Conservation (phyloP, 1,140 invertebrate genomes). For the Colletes latitarsis region DNA sequence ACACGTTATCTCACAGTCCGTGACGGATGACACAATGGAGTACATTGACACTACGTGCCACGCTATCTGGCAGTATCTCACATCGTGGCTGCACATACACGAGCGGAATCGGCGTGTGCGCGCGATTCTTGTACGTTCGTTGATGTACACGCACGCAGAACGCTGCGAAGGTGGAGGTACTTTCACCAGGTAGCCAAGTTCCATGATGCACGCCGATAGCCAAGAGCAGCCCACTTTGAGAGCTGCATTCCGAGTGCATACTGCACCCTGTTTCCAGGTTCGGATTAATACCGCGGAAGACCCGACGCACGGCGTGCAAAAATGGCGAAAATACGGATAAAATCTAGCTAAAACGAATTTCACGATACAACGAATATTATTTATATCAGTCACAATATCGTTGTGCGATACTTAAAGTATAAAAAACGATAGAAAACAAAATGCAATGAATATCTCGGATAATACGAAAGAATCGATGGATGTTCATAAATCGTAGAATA, state of each 20-base stretch:
- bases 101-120: constrained; percentile 18
- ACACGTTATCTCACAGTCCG: constrained; percentile 58
- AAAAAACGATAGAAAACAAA: too few relatives aligned
- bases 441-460: too few relatives aligned
- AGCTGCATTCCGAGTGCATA: constrained; percentile 62
- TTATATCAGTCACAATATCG: too few relatives aligned
- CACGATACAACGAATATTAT: too few relatives aligned
- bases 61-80: constrained; percentile 51
- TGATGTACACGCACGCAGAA: constrained; percentile 43
- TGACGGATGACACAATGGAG: constrained; percentile 66
- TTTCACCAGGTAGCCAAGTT: constrained; percentile 67
- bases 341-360: too few relatives aligned
- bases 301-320: background rate
- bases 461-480: too few relatives aligned
- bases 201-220: constrained; percentile 64
- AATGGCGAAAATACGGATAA: too few relatives aligned
- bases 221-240: constrained; percentile 66
- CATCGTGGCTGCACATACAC: constrained; percentile 32
- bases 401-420: too few relatives aligned
- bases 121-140: constrained; percentile 36
- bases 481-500: too few relatives aligned
- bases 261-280: constrained; percentile 49
- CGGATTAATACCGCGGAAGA: constrained; percentile 44
- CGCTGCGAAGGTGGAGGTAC: constrained; percentile 61
- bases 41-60: constrained; percentile 63